Base-by-base conservation (phyloP, 2,113 vertebrate species). In the Pycnonotus jocosus region DNA sequence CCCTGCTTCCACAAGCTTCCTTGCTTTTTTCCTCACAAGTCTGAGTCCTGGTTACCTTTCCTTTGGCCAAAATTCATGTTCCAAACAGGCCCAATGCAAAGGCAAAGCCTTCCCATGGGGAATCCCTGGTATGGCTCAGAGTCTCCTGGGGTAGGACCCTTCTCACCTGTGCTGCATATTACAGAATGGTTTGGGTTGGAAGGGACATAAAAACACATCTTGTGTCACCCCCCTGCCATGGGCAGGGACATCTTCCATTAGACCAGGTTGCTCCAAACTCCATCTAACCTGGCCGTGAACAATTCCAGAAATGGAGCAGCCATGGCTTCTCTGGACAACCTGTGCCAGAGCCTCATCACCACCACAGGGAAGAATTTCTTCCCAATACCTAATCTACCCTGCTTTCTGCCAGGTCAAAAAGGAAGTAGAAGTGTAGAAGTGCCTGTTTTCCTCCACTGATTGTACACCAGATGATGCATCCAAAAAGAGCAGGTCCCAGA, bases 101-200 rank as follows among this genome's bases (percentile, higher is more conserved):
- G 65, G 22, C 2, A 3, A 66, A 57, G 16, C 25, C 10, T 68
- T 54, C 53, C 35, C 30, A 62, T 0, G 5, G 19, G 19, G 30
- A 79, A 25, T 42, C 14, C 14, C 28, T 71, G 56, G 33, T 22
- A n/a, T 0, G 9, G 47, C 42, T 86, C 38, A 69, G 38, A 11
- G 20, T 47, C 15, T 79, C 38, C 40, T 83, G 25, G 38, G 25
- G 37, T 6, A 15, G 50, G 77, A 70, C 5, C 18, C 47, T 40
- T 64, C 60, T 73, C 2, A 3, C 15, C 6, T n/a, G 11, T 6
- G 4, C 68, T 42, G 38, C 2, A 0, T 40, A 5, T 35, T 48
- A 31, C 0, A 61, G 17, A 76, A 77, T 10, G 35, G 47, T 27
- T 28, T 54, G 18, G 25, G 25, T 37, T 62, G 79, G 35, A 69